Evolutionary conservation across 2,113 vertebrate genomes (phyloP).

Genomic region (Mirza zaza): DNA sequence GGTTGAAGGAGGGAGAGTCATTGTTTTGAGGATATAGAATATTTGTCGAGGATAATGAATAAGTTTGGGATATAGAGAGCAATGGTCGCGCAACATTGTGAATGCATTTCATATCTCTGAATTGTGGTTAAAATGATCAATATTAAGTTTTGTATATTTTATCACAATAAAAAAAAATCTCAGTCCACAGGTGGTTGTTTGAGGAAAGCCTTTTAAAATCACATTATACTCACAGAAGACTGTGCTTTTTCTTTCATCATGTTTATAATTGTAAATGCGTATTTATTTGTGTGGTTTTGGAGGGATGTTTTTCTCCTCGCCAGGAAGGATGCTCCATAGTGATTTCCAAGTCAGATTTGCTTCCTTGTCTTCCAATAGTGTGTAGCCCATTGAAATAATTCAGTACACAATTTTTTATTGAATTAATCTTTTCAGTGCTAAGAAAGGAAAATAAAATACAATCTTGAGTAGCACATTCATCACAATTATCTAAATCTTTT

Average conservation of each 20-base stretch:
- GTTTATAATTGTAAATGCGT: background rate
- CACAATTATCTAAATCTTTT: slow-evolving; percentile 43
- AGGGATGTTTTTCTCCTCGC: background rate
- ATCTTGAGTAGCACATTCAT: background rate
- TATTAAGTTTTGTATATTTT: background rate
- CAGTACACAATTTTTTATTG: background rate
- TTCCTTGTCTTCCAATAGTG: background rate
- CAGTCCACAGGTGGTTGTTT: background rate
- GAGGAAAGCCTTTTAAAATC: background rate
- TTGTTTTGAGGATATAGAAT: background rate
- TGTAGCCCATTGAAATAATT: background rate
- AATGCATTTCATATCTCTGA: background rate
- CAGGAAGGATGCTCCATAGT: background rate
- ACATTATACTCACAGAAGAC: background rate
- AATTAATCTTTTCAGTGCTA: background rate
- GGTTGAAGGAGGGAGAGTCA: background rate
- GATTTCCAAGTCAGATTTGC: background rate
- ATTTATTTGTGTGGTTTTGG: background rate
- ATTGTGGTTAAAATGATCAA: slow-evolving; percentile 5
- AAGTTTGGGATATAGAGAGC: background rate
- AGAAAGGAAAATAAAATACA: slow-evolving; percentile 11
- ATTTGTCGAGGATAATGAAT: background rate
- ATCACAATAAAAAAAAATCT: background rate
- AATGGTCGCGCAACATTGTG: background rate
- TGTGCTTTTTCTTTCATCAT: background rate